Base-by-base conservation (phyloP, 2,888 invertebrate genomes). In the Apoderus coryli region DNA sequence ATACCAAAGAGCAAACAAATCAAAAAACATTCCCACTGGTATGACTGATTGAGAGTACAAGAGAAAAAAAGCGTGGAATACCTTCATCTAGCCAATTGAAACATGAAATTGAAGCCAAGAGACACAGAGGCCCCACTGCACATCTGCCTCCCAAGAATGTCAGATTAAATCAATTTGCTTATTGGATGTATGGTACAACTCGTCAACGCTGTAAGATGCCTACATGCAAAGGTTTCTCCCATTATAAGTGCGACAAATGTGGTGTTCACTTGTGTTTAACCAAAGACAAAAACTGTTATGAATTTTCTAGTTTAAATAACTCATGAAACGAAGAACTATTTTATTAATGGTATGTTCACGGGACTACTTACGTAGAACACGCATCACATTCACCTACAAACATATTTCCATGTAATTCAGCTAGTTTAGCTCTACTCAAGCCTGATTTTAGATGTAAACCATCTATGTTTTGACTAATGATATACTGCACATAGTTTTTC, bases 381-480 rank as follows among this genome's bases (percentile, higher is more conserved):
- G 76, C 69, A 52, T 76, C 75, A 54, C 98, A 98, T 52, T 90
- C 80, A 54, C 93, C 92, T 16, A 85, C 69, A 61, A 92, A 98
- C 81, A 98, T 93, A 57, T 98, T 95, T 2, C 98, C 98, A 64
- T 98, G 98, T 26, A 98, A 64, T 59, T 98, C 96, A 6, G 93
- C 75, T 37, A 98, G 59, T 50, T 76, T 63, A 44, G 76, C 70
- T 35, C 92, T 67, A 1, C 72, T 63, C 36, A 96, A 60, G 3
- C 95, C 95, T 4, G 90, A 90, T 46, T 84, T 73, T 31, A 95
- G 61, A 61, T 98, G 96, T 27, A 99, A 63, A 0, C 96, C 96
- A 65, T 99, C 98, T 44, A 99, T 93, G 59, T 98, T 98, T 61
- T 99, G 96, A 49, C 90, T 92, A 12, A 98, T 70, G 16, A 98